Base-by-base conservation (phyloP, 2,888 invertebrate species). In the Brachyptera putata region DNA sequence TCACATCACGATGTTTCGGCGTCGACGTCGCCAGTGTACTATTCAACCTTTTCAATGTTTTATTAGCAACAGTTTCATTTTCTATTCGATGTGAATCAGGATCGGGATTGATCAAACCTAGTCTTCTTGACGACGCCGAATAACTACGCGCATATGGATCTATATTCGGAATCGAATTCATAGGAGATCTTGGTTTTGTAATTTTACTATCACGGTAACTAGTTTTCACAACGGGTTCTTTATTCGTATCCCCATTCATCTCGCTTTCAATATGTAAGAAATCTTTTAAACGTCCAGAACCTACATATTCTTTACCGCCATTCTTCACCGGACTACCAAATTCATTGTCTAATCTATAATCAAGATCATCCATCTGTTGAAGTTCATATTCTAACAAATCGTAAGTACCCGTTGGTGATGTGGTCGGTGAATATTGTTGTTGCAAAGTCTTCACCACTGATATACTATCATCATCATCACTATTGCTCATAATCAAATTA, bases 1-100 rank as follows among this genome's bases (percentile, higher is more conserved):
- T 70, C 67, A 60, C 68, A 59, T 63, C 67, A 56, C 55, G 63
- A 65, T 59, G 67, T 67, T 46, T 68, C 67, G 57, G 70, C 69
- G 58, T 68, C 64, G 55, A 72, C 69, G 56, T 65, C 56, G 34
- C 64, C n/a, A n/a, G n/a, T n/a, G n/a, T n/a, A 50, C 57, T 65
- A 48, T 49, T 59, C 60, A 69, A 69, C 55, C 69, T 65, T 24
- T 71, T 69, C 67, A 73, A 71, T 56, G 75, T 65, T 53, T 75
- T 67, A 75, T 75, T 72, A 70, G 70, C 60, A 70, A 65, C 57
- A 68, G 62, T 41, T 70, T 70, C 75, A 57, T 75, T 74, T 34
- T 65, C 65, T 3, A 64, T 50, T 50, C 55, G 48, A 36, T 60
- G 63, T 36, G 65, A 61, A 3, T 64, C 64, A 1, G 63, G 59